phyloP scores from a whole-genome alignment of 1,140 invertebrate species.

The Diploscapter pachys region DNA sequence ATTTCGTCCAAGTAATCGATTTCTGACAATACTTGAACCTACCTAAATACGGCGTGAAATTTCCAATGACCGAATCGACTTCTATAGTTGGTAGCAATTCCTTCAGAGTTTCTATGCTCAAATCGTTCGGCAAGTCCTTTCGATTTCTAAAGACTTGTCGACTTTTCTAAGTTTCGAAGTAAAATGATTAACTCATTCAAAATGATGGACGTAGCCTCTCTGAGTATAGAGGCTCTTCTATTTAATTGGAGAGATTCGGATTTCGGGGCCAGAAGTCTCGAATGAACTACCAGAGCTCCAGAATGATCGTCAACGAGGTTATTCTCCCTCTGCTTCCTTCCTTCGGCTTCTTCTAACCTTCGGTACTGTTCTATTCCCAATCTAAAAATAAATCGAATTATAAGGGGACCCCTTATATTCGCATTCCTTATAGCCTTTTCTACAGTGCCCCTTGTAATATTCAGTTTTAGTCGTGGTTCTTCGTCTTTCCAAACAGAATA shows the following conservation, averaged over 20 bases:
- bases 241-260: slow-evolving; percentile 54
- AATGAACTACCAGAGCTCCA: slow-evolving; percentile 19
- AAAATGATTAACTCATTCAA: slow-evolving; percentile 41
- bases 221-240: slow-evolving; percentile 45
- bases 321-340: slow-evolving; percentile 17
- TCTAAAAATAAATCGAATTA: background rate
- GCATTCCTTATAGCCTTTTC: slow-evolving; percentile 45
- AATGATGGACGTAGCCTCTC: slow-evolving; percentile 53
- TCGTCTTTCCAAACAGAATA: slow-evolving; percentile 48
- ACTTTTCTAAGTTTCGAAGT: slow-evolving; percentile 2
- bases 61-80: slow-evolving; percentile 50
- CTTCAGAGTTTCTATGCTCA: slow-evolving; percentile 51
- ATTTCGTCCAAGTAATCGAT: background rate
- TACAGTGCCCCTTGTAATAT: slow-evolving; percentile 52
- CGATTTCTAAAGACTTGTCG: slow-evolving; percentile 43
- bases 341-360: slow-evolving; percentile 48
- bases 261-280: slow-evolving; percentile 53
- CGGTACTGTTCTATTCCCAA: slow-evolving; percentile 49
- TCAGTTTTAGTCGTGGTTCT: slow-evolving; percentile 44
- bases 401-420: too few relatives aligned
- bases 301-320: background rate
- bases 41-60: slow-evolving; percentile 50
- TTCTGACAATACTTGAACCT: too few relatives aligned
- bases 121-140: slow-evolving; percentile 47
- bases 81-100: slow-evolving; percentile 54